Percentiles rank a stretch among this genome's conserved stretches.
phyloP scores from a whole-genome alignment of 1,140 invertebrate species.

The Heliothis virescens region DNA sequence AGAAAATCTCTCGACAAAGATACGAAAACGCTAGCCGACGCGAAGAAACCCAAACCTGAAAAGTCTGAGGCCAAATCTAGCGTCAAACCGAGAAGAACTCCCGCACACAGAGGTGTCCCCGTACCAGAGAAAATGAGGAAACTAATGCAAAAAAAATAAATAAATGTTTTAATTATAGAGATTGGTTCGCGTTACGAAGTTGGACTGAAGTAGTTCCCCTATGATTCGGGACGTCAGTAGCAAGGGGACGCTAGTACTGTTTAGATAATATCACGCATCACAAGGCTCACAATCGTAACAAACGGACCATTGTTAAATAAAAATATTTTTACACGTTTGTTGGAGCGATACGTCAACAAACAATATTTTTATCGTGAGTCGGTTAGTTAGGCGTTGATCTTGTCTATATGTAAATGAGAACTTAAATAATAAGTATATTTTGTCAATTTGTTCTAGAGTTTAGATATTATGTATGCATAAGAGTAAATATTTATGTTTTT shows the following conservation, averaged over 20 bases:
- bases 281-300: slow-evolving; percentile 77
- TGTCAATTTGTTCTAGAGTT: slow-evolving; percentile 82
- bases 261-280: slow-evolving; percentile 71
- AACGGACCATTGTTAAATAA: slow-evolving; percentile 80
- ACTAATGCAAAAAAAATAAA: slow-evolving; percentile 66
- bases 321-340: slow-evolving; percentile 81
- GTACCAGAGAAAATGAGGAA: slow-evolving; percentile 73
- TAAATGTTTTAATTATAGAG: slow-evolving; percentile 51
- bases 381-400: slow-evolving; percentile 64
- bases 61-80: slow-evolving; percentile 36
- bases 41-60: slow-evolving; percentile 37
- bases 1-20: slow-evolving; percentile 53
- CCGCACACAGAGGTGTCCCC: slow-evolving; percentile 64
- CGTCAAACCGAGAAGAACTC: slow-evolving; percentile 57
- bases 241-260: slow-evolving; percentile 66
- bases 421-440: slow-evolving; percentile 74
- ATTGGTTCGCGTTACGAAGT: slow-evolving; percentile 44
- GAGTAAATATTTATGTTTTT: slow-evolving; percentile 80
- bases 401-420: slow-evolving; percentile 74
- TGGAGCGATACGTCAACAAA: slow-evolving; percentile 60
- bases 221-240: slow-evolving; percentile 20
- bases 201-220: slow-evolving; percentile 47
- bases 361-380: slow-evolving; percentile 72
- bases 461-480: slow-evolving; percentile 71
- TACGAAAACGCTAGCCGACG: slow-evolving; percentile 48